Conservation (phyloP, 2,113 vertebrate genomes). For the Recurvirostra avosetta region DNA sequence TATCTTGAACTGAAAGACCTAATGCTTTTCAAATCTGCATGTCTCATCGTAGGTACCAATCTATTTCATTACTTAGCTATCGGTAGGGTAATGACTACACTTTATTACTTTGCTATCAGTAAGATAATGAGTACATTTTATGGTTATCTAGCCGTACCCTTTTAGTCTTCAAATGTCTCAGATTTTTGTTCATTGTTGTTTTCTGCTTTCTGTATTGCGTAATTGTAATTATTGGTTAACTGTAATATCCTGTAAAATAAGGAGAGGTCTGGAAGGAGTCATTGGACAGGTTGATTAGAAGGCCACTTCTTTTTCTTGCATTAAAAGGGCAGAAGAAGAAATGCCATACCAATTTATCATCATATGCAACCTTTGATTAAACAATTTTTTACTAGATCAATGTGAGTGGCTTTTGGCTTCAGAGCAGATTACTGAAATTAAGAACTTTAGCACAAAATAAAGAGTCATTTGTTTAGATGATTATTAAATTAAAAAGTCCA, state of each 20-base stretch:
- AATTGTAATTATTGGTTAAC: background rate
- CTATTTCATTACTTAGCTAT: background rate
- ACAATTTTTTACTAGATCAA: background rate
- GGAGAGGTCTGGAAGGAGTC: background rate
- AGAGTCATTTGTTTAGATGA: slow-evolving; percentile 27
- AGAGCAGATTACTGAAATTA: slow-evolving; percentile 11
- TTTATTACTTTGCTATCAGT: background rate
- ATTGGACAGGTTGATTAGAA: slow-evolving; percentile 18
- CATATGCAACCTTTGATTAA: slow-evolving; percentile 41
- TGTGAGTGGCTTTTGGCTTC: slow-evolving; percentile 4
- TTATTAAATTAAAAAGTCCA: slow-evolving; percentile 42
- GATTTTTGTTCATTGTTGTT: background rate
- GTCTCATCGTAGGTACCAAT: background rate
- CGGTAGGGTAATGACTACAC: background rate
- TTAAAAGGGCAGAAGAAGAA: slow-evolving; percentile 11
- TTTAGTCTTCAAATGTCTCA: background rate
- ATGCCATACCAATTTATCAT: slow-evolving; percentile 52
- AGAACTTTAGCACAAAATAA: slow-evolving; percentile 29
- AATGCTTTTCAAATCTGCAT: background rate
- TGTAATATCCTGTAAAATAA: background rate
- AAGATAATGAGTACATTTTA: background rate
- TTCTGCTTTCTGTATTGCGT: background rate
- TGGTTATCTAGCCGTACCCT: background rate
- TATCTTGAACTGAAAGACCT: background rate
- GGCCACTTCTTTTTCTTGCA: background rate